Evolutionary conservation across 2,113 vertebrate genomes (phyloP), one percentile per base, ranked within the genome.

Genomic region (Vicugna pacos): DNA sequence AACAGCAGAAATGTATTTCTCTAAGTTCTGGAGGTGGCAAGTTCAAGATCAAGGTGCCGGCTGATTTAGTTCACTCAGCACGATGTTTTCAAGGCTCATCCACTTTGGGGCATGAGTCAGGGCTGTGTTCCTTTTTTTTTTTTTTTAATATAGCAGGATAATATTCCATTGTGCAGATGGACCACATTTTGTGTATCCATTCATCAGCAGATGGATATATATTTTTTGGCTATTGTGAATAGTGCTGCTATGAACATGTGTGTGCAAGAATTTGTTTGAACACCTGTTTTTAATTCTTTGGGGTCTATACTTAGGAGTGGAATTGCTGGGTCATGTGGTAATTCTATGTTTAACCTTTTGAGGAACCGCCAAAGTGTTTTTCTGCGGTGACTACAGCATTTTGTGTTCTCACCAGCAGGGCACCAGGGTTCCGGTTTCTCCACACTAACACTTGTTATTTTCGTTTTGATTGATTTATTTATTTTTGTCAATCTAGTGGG

Each of bases 281-380:
- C 52, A 46, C 26, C 35, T 92, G 82, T 48, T 73, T 73, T 80
- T 35, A 54, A 19, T 87, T 48, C 32, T 73, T 72, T 73, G 19
- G 46, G 13, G 16, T 54, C 22, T 75, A 15, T 64, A 65, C 82
- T 72, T 58, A 35, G 12, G 42, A 91, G 80, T 4, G 72, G 60
- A 42, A 50, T 62, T 70, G 52, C 88, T 50, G 87, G 42, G 26
- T 91, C 52, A 4, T 20, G 35, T 92, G 81, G 46, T 73, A 35
- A 81, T 65, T 86, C 89, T 26, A 24, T 56, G 89, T 81, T 81
- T 92, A 56, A 64, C 8, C 73, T 73, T 77, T 72, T 54, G 82
- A 80, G n/a, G 76, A 89, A 67, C 60, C 20, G 17, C 56, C 64
- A 46, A 24, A 64, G 52, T 9, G 28, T 35, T 86, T 69, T 91